Percentiles rank a stretch among this genome's conserved stretches.
Evolutionary conservation across 2,113 vertebrate genomes (phyloP).

Genomic region (Sceloporus tristichus): DNA sequence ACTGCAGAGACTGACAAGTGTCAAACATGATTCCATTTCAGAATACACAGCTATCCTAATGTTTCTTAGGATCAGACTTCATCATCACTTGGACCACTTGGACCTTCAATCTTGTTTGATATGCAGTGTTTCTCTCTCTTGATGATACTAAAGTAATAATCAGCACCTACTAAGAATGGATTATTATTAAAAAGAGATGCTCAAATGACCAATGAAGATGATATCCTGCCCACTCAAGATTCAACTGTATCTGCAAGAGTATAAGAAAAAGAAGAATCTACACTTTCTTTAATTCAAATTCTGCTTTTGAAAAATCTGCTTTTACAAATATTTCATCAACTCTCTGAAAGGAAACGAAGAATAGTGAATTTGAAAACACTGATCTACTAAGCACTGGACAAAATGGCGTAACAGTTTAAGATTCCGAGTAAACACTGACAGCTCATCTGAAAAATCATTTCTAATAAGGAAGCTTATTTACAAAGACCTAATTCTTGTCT

Average conservation of each 20-base stretch:
- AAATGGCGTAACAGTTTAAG: conserved; percentile 10
- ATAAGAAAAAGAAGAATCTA: background rate
- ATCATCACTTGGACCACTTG: background rate
- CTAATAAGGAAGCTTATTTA: conserved; percentile 10
- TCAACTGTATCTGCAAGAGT: conserved; percentile 4
- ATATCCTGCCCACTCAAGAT: background rate
- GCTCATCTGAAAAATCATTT: background rate
- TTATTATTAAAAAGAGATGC: background rate
- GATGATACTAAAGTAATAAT: conserved; percentile 7
- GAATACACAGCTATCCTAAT: background rate
- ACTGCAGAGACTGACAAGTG: conserved; percentile 21
- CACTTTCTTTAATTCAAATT: background rate
- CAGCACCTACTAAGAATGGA: background rate
- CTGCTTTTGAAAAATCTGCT: conserved; percentile 5
- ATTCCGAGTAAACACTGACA: background rate
- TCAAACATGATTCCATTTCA: conserved; percentile 36
- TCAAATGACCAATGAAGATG: background rate
- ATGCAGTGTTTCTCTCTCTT: background rate
- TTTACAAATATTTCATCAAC: background rate
- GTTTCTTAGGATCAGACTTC: background rate
- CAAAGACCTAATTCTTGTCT: conserved; percentile 31
- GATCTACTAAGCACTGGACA: background rate
- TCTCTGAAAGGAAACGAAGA: background rate
- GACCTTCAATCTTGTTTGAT: conserved; percentile 7
- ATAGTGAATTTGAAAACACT: background rate